A percentile compares a stretch with the other conserved stretches of the same genome.
Conservation (phyloP, 2,797 vertebrate genomes). For the Linurgus olivaceus region DNA sequence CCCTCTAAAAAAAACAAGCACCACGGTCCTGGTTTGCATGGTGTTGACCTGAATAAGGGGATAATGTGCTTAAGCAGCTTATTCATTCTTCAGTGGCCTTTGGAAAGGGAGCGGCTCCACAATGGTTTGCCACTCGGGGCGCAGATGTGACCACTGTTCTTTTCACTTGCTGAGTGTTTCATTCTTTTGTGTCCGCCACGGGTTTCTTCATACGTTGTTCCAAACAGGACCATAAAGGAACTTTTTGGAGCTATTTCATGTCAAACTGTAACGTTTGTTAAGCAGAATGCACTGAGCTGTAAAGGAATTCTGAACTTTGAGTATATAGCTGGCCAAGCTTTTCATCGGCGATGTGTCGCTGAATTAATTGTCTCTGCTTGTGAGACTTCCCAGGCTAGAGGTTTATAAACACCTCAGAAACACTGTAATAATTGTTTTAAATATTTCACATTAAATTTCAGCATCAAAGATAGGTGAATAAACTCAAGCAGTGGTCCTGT, state of each 20-base stretch:
- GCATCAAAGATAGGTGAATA: neutral
- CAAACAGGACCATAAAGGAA: constrained; percentile 34
- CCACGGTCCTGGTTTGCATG: neutral
- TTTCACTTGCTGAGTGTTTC: constrained; percentile 57
- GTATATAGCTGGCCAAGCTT: constrained; percentile 12
- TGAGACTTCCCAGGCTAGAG: neutral
- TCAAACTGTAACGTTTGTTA: constrained; percentile 44
- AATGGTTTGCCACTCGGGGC: constrained; percentile 42
- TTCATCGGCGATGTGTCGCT: constrained; percentile 13
- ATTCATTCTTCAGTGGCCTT: constrained; percentile 54
- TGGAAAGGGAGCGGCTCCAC: constrained; percentile 11
- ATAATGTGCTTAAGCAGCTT: constrained; percentile 64
- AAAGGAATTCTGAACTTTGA: constrained; percentile 53
- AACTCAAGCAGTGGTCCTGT: neutral
- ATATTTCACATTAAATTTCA: neutral
- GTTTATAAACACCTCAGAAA: neutral
- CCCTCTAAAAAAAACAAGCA: neutral
- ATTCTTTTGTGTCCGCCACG: neutral
- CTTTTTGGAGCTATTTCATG: constrained; percentile 42
- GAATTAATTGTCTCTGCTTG: constrained; percentile 44
- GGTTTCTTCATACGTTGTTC: constrained; percentile 41
- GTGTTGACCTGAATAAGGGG: constrained; percentile 64
- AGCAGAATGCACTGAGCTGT: constrained; percentile 56
- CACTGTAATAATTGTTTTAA: neutral
- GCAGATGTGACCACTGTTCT: constrained; percentile 54